Evolutionary conservation across 2,888 invertebrate genomes (phyloP), one percentile per base, ranked within the genome.

Genomic region (Tenthredo notha): DNA sequence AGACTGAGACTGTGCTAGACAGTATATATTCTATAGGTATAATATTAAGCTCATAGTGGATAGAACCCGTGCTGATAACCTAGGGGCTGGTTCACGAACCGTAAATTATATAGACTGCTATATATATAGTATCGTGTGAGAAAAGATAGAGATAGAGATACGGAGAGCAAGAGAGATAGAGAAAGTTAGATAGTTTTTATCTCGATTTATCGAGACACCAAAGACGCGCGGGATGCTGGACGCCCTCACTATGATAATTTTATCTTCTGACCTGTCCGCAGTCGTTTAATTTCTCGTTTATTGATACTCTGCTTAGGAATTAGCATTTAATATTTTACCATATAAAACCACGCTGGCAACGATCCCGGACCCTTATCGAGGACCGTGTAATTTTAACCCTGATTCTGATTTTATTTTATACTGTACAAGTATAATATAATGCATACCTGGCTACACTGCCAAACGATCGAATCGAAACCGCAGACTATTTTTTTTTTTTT

Each of bases 191-290:
- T 15, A 65, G 43, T 61, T 82, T 82, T 82, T 82, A 82, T 82
- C 82, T 65, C 82, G 65, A 82, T 82, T 82, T 65, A 82, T 82
- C 82, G 80, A 43, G 65, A 80, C 37, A 80, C 80, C 80, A 43
- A 25, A 80, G 80, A 80, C 61, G 9, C 65, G 65, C 82, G 43
- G 61, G 65, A 65, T 33, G 25, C 18, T 21, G 37, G 65, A 65
- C 21, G 82, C 40, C 54, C 37, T 47, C 21, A 21, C 47, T 47
- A 75, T 78, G 78, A 78, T 78, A 78, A 78, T 78, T 78, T 78
- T 78, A 78, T 78, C 78, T 54, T 18, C 50, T 25, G 78, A 78
- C 78, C 54, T 78, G 78, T 78, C 50, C 78, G 54, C 82, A 65
- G 43, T 43, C 65, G 54, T 82, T 82, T 29, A 82, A 82, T 54